Conservation (phyloP, 2,797 vertebrate species). For the Bradypodion pumilum region DNA sequence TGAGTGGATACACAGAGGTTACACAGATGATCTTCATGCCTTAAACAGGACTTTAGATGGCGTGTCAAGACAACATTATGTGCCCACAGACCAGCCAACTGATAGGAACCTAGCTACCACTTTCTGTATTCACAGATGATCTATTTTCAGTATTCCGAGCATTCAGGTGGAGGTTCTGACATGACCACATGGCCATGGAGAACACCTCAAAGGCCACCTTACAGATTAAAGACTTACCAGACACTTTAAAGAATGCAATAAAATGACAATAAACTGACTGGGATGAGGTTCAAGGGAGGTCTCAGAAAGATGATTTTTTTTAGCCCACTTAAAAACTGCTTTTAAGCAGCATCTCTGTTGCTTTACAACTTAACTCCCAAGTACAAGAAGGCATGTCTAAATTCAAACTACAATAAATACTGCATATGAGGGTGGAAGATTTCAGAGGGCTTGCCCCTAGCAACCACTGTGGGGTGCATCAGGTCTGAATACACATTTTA, state of each 20-base stretch:
- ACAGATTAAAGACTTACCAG: background rate
- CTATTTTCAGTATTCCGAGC: background rate
- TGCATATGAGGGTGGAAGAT: background rate
- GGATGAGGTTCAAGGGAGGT: background rate
- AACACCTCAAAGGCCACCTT: background rate
- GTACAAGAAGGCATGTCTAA: background rate
- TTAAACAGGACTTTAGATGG: background rate
- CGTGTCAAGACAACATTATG: background rate
- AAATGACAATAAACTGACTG: no score
- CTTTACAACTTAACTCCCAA: background rate
- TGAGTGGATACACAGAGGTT: background rate
- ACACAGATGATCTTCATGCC: background rate
- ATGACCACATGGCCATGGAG: background rate
- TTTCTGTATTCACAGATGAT: background rate
- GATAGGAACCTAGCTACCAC: background rate
- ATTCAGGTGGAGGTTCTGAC: background rate
- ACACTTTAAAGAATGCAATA: background rate
- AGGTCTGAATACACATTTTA: no score
- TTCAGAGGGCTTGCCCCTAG: no score
- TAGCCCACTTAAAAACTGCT: background rate
- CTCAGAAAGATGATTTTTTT: background rate
- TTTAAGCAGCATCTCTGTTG: background rate
- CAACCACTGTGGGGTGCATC: no score
- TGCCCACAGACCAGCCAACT: no score
- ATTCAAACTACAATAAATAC: background rate